Percentiles rank a stretch among this genome's conserved stretches.
Conservation (phyloP, 1,140 invertebrate species). For the Bombus fervidus region DNA sequence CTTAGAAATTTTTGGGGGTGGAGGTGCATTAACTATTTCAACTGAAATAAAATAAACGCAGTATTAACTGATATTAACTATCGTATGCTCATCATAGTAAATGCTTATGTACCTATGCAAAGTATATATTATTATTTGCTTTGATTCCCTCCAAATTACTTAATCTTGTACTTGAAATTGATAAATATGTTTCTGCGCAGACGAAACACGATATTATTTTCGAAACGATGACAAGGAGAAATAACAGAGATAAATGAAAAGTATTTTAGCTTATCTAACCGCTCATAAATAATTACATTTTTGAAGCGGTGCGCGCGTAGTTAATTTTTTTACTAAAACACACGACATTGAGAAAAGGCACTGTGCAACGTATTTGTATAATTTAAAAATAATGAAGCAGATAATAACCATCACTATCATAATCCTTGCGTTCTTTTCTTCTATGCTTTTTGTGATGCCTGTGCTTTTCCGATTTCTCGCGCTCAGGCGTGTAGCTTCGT, state of each 20-base stretch:
- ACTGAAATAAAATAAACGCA: constrained; percentile 69
- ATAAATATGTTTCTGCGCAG: constrained; percentile 25
- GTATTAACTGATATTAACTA: constrained; percentile 52
- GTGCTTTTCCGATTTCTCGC: constrained; percentile 82
- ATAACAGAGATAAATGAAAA: not conserved
- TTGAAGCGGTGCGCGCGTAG: not conserved
- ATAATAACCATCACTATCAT: constrained; percentile 83
- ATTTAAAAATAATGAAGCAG: constrained; percentile 42
- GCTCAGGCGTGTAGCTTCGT: constrained; percentile 79
- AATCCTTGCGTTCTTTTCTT: constrained; percentile 84
- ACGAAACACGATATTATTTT: constrained; percentile 22
- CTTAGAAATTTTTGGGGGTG: constrained; percentile 80
- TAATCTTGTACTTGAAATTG: constrained; percentile 41
- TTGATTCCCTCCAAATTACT: constrained; percentile 37
- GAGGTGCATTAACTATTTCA: constrained; percentile 78
- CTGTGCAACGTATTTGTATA: constrained; percentile 18
- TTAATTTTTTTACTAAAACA: not conserved
- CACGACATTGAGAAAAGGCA: not conserved
- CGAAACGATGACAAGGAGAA: not conserved
- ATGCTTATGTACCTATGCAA: constrained; percentile 52
- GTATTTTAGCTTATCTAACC: not conserved
- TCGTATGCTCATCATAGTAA: constrained; percentile 29
- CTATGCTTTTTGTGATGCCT: constrained; percentile 85
- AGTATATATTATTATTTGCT: constrained; percentile 43
- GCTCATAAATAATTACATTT: constrained; percentile 10